Base-by-base conservation (phyloP, 1,140 invertebrate species). In the Vollenhovia emeryi region DNA sequence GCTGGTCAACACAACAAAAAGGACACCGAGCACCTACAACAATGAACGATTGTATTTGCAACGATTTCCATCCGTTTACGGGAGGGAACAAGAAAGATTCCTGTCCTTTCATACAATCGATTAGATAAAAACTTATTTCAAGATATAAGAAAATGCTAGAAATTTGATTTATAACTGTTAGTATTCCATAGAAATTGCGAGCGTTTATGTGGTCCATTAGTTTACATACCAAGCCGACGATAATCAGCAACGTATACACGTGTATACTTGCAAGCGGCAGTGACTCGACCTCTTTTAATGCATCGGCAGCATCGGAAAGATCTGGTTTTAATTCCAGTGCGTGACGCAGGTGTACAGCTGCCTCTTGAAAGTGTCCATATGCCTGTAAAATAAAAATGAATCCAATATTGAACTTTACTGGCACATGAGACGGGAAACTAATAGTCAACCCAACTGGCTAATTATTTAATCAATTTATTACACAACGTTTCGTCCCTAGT, bases 311-410 rank as follows among this genome's bases (percentile, higher is more conserved):
- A 83, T 97, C 97, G 90, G 97, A 96, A 93, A 98, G 98, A 87
- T 97, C 97, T 45, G 98, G 98, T 93, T 98, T 96, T 78, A 98
- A 94, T 91, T 98, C 97, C 43, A 98, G 93, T 18, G 97, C 97
- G 90, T 98, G 97, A 84, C 96, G 95, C 60, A 98, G 95, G 93
- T 98, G 97, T 59, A 98, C 95, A 24, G 97, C 96, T 59, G 98
- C 98, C 94, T 98, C 97, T 95, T 98, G 96, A 91, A 96, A 96
- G 93, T 98, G 97, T 84, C 98, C 98, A 92, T 98, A 98, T 5
- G 97, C 97, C 95, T 96, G 43, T 0, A 84, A 27, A 3, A 27
- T 62, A 48, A 75, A 84, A 84, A 3, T 52, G 57, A 11, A 74
- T 71, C 13, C 69, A 78, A 55, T 55, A 30, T 27, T n/a, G 11